Percentiles rank a stretch among this genome's conserved stretches.
Conservation (phyloP, 2,797 vertebrate species). For the Sebastes minor region DNA sequence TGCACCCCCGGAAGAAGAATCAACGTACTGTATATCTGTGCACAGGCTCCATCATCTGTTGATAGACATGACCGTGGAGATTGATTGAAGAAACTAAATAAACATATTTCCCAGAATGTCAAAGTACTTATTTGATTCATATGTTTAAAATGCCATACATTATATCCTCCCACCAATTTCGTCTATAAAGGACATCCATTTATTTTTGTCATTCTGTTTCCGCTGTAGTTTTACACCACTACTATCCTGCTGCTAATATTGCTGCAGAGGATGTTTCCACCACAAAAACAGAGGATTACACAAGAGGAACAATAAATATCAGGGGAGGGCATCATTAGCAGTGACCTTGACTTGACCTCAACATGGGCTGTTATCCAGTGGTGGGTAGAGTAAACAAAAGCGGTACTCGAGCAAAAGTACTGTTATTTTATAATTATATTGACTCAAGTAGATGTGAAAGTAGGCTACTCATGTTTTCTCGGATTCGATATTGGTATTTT, state of each 20-base stretch:
- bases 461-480: too few relatives aligned
- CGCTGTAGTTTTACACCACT: neutral
- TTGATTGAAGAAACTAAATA: neutral
- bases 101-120: neutral
- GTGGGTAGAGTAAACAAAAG: neutral
- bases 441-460: neutral
- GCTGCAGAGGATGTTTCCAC: neutral
- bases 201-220: neutral
- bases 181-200: neutral
- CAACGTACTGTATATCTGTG: neutral
- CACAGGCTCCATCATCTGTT: neutral
- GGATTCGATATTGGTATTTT: too few relatives aligned
- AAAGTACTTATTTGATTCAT: neutral
- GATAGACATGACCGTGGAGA: neutral
- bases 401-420: neutral
- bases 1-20: neutral
- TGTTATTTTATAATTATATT: neutral
- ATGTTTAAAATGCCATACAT: neutral
- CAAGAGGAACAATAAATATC: constrained; percentile 31
- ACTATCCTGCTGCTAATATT: neutral
- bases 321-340: constrained; percentile 2
- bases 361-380: neutral
- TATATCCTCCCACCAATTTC: neutral
- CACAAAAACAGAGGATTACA: neutral
- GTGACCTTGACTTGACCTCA: constrained; percentile 51